Percentiles rank a stretch among this genome's conserved stretches.
Evolutionary conservation across 2,888 invertebrate genomes (phyloP).

Genomic region (Eulithis prunata): DNA sequence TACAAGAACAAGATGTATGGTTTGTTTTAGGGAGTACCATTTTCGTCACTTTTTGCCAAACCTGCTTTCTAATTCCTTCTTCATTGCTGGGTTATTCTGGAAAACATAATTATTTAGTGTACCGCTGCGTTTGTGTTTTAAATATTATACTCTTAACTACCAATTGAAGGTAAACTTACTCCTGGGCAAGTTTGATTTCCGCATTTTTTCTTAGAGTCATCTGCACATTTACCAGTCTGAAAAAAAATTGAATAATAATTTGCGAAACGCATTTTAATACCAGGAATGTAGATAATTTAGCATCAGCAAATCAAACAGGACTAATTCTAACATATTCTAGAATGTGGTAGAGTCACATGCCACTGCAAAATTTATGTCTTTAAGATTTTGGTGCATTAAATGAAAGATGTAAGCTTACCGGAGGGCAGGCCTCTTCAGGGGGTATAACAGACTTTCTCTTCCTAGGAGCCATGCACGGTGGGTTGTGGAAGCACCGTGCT

Average conservation of each 20-base stretch:
- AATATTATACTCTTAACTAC: background rate
- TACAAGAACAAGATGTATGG: conserved; percentile 15
- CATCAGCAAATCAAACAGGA: too few species aligned
- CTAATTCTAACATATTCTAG: too few species aligned
- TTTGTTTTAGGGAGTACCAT: conserved; percentile 32
- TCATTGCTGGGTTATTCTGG: conserved; percentile 53
- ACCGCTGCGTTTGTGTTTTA: background rate
- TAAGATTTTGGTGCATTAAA: too few species aligned
- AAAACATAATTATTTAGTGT: conserved; percentile 33
- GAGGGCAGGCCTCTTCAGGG: conserved; percentile 50
- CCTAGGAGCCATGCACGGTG: conserved; percentile 65
- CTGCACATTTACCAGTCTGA: conserved; percentile 44
- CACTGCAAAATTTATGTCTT: too few species aligned
- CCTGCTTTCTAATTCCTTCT: conserved; percentile 51
- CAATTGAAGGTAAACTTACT: conserved; percentile 43
- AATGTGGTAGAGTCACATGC: too few species aligned
- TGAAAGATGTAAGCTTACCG: conserved; percentile 49
- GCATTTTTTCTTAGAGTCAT: conserved; percentile 49
- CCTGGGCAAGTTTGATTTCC: conserved; percentile 54
- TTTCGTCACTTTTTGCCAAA: conserved; percentile 44
- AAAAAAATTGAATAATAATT: background rate
- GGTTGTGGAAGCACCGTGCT: conserved; percentile 71
- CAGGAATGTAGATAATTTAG: background rate
- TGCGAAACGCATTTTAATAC: background rate
- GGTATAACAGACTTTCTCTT: conserved; percentile 40